Conservation (phyloP, 2,888 invertebrate genomes). For the Amiota minor region DNA sequence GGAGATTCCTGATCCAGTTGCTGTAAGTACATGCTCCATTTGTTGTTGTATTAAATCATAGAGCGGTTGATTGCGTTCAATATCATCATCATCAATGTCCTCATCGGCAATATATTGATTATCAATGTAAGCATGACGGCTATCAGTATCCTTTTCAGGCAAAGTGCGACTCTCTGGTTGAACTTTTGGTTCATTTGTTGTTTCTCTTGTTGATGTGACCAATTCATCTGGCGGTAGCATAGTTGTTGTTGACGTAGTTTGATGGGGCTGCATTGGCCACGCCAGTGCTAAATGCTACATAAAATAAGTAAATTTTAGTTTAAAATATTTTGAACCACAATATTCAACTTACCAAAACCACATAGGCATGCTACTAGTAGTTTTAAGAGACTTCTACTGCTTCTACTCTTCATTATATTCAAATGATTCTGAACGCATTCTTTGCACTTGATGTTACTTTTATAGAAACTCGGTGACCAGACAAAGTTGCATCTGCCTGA, state of each 20-base stretch:
- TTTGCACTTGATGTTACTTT: slow-evolving; percentile 9
- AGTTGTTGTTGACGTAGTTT: background rate
- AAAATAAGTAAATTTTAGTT: background rate
- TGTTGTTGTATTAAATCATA: slow-evolving; percentile 63
- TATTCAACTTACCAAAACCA: background rate
- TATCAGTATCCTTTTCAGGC: slow-evolving; percentile 54
- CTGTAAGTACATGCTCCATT: slow-evolving; percentile 60
- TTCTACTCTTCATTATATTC: slow-evolving; percentile 12
- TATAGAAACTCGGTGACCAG: background rate
- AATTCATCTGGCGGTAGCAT: background rate
- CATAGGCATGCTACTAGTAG: background rate
- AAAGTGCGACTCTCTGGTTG: slow-evolving; percentile 40
- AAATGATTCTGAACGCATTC: slow-evolving; percentile 18
- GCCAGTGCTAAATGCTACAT: background rate
- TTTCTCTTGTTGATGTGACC: slow-evolving; percentile 7
- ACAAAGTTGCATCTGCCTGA: background rate
- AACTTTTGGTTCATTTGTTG: slow-evolving; percentile 23
- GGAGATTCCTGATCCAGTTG: slow-evolving; percentile 50
- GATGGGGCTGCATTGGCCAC: background rate
- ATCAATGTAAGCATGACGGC: slow-evolving; percentile 63
- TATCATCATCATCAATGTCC: slow-evolving; percentile 48
- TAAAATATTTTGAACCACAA: background rate
- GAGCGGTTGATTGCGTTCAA: slow-evolving; percentile 53
- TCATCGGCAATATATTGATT: slow-evolving; percentile 62
- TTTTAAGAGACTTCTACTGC: background rate